Percentiles rank a stretch among this genome's conserved stretches.
Evolutionary conservation across 2,888 invertebrate genomes (phyloP).

Genomic region (Lumbricus terrestris): DNA sequence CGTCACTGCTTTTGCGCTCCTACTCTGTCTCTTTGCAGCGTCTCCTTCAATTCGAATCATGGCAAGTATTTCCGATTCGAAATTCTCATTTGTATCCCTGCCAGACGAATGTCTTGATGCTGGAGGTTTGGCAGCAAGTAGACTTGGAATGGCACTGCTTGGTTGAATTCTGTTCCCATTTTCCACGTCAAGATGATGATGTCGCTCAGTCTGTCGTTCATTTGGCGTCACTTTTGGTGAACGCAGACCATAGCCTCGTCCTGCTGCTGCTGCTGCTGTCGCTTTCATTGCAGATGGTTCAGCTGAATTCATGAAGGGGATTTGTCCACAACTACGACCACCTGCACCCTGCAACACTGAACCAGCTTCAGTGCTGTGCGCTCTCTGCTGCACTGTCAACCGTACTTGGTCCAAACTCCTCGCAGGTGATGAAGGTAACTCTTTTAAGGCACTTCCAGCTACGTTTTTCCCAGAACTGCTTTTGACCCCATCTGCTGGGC

Average conservation of each 20-base stretch:
- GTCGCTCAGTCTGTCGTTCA: not conserved
- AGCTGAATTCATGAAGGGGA: not conserved
- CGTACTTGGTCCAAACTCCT: not conserved
- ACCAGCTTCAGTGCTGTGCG: not conserved
- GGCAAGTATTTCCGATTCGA: not conserved
- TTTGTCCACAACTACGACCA: not conserved
- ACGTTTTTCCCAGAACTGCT: not conserved
- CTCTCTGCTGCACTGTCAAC: not conserved
- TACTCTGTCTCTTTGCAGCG: not conserved
- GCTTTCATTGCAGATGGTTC: not conserved
- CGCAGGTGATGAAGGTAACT: not conserved
- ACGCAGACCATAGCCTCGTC: not conserved
- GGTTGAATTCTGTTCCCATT: slow-evolving; percentile 6
- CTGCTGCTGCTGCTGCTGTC: not conserved
- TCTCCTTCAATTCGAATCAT: not conserved
- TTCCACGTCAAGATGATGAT: not conserved
- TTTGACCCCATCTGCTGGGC: not conserved
- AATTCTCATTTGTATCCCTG: not conserved
- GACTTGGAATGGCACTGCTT: not conserved
- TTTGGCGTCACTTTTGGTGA: not conserved
- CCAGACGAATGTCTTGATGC: not conserved
- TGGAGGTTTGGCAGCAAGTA: not conserved
- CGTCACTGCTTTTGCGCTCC: not conserved
- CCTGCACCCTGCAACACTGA: not conserved
- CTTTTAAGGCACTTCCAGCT: not conserved